These are phyloP conservation scores for Phytoseiulus persimilis DNA, from an alignment of 2,888 invertebrate species.

Conservation along the genomic window DNA sequence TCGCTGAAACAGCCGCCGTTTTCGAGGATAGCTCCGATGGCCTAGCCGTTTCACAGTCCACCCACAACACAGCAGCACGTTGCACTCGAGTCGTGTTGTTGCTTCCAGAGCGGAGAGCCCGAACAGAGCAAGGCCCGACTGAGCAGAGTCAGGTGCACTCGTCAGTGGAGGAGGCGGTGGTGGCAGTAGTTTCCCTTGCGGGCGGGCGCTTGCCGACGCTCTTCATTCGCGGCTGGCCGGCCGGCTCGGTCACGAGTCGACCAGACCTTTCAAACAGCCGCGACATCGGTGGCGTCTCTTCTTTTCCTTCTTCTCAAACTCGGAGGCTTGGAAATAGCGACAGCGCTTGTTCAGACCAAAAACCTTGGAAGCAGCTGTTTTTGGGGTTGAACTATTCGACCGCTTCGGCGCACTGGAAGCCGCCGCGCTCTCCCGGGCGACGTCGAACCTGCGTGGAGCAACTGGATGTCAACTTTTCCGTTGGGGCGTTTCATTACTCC, in stretches of 20 bases:
- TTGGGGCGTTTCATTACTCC: too few relatives aligned
- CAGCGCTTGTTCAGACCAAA: neutral
- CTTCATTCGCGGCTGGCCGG: neutral
- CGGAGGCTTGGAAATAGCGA: neutral
- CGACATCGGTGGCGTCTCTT: neutral
- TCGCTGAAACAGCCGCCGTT: neutral
- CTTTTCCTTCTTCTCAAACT: neutral
- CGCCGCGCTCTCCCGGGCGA: neutral
- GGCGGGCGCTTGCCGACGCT: neutral
- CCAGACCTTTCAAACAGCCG: neutral
- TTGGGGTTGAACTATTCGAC: neutral
- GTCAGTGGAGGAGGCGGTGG: constrained; percentile 5
- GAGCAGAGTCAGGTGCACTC: neutral
- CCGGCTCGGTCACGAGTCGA: neutral
- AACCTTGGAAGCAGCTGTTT: neutral
- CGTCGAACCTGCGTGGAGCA: too few relatives aligned
- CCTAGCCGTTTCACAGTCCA: neutral
- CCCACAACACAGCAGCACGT: neutral
- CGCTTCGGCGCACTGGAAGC: neutral
- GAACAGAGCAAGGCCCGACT: neutral
- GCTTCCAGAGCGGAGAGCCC: neutral
- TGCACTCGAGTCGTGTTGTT: neutral
- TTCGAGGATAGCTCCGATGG: neutral
- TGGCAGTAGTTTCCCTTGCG: neutral
- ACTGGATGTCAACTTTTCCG: too few relatives aligned